Conservation (phyloP, 1,140 invertebrate genomes). For the Cardiocondyla obscurior region DNA sequence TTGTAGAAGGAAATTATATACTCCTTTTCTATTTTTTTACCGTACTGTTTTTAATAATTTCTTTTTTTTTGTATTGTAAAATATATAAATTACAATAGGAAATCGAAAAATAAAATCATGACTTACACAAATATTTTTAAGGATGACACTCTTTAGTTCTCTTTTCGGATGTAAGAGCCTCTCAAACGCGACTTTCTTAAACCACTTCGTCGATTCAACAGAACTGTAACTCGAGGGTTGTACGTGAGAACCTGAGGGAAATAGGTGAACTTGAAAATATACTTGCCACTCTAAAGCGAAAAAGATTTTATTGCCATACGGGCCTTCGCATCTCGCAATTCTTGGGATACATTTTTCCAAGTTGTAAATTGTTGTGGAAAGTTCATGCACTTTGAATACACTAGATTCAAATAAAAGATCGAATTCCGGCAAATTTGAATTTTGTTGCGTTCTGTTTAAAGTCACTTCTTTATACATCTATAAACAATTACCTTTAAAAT, state of each 20-base stretch:
- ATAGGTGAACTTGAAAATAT: conserved; percentile 21
- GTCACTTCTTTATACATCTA: neutral
- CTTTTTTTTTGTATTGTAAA: neutral
- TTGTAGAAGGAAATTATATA: neutral
- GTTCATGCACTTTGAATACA: neutral
- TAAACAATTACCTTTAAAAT: neutral
- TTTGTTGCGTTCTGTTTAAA: neutral
- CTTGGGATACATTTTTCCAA: conserved; percentile 2
- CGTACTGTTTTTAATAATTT: neutral
- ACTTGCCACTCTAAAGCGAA: conserved; percentile 9
- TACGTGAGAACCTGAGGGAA: conserved; percentile 13
- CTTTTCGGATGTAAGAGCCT: neutral
- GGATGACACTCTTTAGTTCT: conserved; percentile 1
- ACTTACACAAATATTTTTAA: neutral
- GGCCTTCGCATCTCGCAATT: conserved; percentile 1
- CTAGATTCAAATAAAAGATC: neutral
- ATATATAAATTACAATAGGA: neutral
- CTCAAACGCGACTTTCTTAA: conserved; percentile 8
- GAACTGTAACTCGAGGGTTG: conserved; percentile 30
- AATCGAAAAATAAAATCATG: neutral
- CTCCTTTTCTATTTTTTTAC: neutral
- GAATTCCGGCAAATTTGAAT: neutral
- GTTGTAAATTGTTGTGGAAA: conserved; percentile 24
- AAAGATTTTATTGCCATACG: conserved; percentile 33
- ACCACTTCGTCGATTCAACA: conserved; percentile 26